phyloP scores from a whole-genome alignment of 2,113 vertebrate species.

The Lophotis ruficrista region DNA sequence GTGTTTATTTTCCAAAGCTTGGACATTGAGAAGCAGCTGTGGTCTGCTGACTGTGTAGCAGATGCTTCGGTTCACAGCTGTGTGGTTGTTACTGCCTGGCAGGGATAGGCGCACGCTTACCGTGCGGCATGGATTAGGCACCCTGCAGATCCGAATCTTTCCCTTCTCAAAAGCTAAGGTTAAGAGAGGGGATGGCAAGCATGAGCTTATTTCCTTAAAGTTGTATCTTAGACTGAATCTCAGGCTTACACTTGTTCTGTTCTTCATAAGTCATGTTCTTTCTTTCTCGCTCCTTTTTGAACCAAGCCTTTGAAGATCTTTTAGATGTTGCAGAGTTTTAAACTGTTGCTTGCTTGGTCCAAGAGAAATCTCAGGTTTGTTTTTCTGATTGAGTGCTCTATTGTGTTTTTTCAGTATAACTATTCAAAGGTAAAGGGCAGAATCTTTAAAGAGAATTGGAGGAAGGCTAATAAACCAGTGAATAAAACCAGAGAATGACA shows the following conservation, averaged over 20 bases:
- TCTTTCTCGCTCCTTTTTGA: not conserved
- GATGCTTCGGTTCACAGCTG: not conserved
- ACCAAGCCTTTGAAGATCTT: not conserved
- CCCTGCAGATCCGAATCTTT: not conserved
- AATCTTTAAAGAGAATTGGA: not conserved
- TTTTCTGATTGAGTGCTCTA: not conserved
- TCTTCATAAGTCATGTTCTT: not conserved
- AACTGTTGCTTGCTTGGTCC: not conserved
- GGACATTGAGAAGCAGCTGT: not conserved
- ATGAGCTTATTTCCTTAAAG: not conserved
- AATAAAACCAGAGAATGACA: not conserved
- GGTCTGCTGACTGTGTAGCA: not conserved
- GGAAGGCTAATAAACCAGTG: not conserved
- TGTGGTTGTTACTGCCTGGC: not conserved
- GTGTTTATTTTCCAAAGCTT: not conserved
- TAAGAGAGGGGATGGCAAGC: not conserved
- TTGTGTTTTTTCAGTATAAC: not conserved
- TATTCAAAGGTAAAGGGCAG: not conserved
- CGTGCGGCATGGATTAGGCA: not conserved
- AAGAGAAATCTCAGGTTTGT: not conserved
- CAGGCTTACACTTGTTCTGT: not conserved
- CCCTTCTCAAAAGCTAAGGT: not conserved
- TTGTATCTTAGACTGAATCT: not conserved
- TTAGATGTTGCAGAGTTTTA: not conserved
- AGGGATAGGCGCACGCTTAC: not conserved